Percentiles rank a stretch among this genome's conserved stretches.
Conservation (phyloP, 2,888 invertebrate species). For the Schizotus pectinicornis region DNA sequence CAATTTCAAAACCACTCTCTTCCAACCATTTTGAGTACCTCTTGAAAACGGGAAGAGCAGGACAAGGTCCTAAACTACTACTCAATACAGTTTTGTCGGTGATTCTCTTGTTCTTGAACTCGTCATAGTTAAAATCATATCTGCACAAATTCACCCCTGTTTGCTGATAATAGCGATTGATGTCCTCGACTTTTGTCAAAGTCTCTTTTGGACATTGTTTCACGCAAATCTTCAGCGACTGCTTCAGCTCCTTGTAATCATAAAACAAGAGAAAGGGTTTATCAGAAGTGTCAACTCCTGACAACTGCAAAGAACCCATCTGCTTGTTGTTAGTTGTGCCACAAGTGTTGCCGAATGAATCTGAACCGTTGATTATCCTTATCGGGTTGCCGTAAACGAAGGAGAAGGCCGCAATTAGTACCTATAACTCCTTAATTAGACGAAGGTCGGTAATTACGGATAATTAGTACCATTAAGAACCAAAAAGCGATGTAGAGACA, state of each 20-base stretch:
- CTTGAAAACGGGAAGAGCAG: constrained; percentile 77
- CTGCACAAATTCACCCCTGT: constrained; percentile 81
- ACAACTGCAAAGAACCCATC: constrained; percentile 73
- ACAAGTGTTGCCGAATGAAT: constrained; percentile 94
- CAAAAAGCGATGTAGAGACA: constrained; percentile 80
- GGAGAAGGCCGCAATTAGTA: constrained; percentile 84
- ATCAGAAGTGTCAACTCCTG: constrained; percentile 81
- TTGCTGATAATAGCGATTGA: constrained; percentile 74
- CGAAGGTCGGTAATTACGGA: constrained; percentile 16
- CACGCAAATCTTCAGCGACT: constrained; percentile 87
- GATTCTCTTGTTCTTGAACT: constrained; percentile 52
- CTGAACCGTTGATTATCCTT: constrained; percentile 87
- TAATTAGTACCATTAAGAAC: constrained; percentile 75
- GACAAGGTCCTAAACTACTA: constrained; percentile 76
- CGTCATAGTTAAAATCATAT: constrained; percentile 69
- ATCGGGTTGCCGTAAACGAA: constrained; percentile 87
- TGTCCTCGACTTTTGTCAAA: constrained; percentile 68
- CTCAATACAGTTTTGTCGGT: constrained; percentile 47
- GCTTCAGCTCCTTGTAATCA: constrained; percentile 76
- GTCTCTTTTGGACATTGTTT: constrained; percentile 80
- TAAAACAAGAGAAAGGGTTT: constrained; percentile 84
- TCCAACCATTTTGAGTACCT: constrained; percentile 58
- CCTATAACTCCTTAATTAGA: constrained; percentile 60
- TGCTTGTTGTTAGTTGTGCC: constrained; percentile 81
- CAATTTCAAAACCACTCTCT: not conserved